phyloP scores from a whole-genome alignment of 2,113 vertebrate species.

The Cyanoderma ruficeps region DNA sequence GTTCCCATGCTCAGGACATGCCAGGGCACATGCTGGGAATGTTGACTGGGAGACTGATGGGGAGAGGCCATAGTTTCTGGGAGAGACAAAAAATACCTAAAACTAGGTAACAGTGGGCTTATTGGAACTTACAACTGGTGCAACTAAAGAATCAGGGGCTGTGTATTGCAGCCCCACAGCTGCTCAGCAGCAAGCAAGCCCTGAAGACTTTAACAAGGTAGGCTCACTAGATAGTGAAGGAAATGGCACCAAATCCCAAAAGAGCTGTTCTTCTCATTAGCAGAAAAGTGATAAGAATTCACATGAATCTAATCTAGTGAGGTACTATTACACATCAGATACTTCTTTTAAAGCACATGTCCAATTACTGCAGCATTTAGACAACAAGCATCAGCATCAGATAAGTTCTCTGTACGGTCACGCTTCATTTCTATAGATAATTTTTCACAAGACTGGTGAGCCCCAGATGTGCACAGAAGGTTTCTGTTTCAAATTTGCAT shows the following conservation, averaged over 20 bases:
- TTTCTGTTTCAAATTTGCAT: slow-evolving; percentile 31
- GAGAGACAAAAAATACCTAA: background rate
- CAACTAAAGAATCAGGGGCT: background rate
- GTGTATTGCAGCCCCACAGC: background rate
- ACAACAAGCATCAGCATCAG: slow-evolving; percentile 35
- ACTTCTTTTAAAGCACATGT: background rate
- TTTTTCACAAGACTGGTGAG: background rate
- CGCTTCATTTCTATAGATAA: background rate
- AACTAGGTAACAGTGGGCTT: background rate
- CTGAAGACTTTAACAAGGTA: background rate
- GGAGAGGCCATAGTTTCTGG: background rate
- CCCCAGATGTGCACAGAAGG: background rate
- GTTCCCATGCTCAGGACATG: background rate
- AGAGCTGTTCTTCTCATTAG: slow-evolving; percentile 32
- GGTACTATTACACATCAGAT: slow-evolving; percentile 16
- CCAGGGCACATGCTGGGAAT: background rate
- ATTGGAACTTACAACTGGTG: background rate
- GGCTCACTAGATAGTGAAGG: background rate
- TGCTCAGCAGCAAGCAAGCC: background rate
- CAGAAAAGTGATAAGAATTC: background rate
- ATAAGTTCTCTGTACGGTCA: slow-evolving; percentile 22
- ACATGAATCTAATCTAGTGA: slow-evolving; percentile 7
- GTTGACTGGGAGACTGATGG: background rate
- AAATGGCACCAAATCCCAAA: background rate
- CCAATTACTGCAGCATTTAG: slow-evolving; percentile 35